Evolutionary conservation across 1,140 invertebrate genomes (phyloP).

Genomic region (Drosophila paulistorum): DNA sequence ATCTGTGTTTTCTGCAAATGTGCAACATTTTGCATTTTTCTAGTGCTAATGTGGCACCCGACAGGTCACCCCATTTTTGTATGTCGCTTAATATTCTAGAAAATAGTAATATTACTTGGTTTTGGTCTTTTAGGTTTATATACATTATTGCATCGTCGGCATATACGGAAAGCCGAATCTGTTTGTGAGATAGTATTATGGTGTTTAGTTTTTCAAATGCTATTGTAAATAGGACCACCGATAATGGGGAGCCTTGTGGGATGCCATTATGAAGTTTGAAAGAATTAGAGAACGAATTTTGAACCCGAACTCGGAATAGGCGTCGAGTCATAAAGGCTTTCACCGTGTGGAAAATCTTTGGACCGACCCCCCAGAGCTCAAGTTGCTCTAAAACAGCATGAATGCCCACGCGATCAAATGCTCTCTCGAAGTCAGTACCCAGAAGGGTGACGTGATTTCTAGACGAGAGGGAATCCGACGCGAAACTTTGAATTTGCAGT

Average conservation of each 20-base stretch:
- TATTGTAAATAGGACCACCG: background rate
- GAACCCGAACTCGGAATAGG: constrained; percentile 8
- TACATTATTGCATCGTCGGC: constrained; percentile 8
- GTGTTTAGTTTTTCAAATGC: constrained; percentile 7
- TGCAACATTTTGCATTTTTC: constrained; percentile 27
- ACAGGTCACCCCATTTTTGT: constrained; percentile 8
- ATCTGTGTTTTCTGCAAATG: constrained; percentile 20
- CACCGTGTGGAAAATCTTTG: background rate
- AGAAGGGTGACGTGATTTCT: constrained; percentile 1
- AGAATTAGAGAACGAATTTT: background rate
- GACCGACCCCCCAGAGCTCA: constrained; percentile 9
- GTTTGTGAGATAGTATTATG: background rate
- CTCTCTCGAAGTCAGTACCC: constrained; percentile 1
- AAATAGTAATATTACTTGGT: background rate
- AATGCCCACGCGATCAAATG: constrained; percentile 6
- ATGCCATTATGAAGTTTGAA: constrained; percentile 7
- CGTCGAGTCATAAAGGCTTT: constrained; percentile 12
- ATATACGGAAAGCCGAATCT: background rate
- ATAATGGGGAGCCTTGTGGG: constrained; percentile 1
- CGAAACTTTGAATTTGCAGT: constrained; percentile 3
- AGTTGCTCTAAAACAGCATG: background rate
- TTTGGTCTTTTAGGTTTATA: constrained; percentile 15
- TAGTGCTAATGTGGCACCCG: constrained; percentile 20
- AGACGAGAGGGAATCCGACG: background rate
- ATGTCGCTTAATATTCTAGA: constrained; percentile 11